Evolutionary conservation across 1,140 invertebrate species (phyloP).

Genomic region (Penaeus vannamei): DNA sequence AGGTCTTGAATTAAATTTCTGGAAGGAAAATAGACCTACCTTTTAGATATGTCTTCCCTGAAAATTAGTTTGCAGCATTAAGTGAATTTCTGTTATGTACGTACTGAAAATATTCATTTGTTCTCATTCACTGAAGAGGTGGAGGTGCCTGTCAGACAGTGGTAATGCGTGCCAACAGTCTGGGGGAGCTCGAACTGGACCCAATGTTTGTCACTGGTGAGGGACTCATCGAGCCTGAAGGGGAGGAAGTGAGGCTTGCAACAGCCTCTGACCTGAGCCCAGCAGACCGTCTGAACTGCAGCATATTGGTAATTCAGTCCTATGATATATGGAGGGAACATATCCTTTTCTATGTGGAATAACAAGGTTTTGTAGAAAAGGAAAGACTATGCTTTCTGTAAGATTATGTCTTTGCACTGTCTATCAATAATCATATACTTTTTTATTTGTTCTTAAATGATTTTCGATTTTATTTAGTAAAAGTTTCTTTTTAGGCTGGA

Average conservation of each 20-base stretch:
- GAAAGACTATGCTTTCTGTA: too few species aligned
- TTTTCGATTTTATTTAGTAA: not conserved
- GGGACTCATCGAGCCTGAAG: constrained; percentile 21
- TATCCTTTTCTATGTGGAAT: not conserved
- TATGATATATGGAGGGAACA: not conserved
- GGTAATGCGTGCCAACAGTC: constrained; percentile 49
- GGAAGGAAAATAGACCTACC: too few species aligned
- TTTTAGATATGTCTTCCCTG: too few species aligned
- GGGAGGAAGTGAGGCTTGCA: constrained; percentile 9
- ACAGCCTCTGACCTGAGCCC: not conserved
- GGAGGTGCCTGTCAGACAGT: constrained; percentile 33
- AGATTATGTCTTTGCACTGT: too few species aligned
- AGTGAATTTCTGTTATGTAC: not conserved
- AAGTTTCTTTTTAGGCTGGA: not conserved
- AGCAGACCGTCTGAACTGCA: not conserved
- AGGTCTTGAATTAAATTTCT: too few species aligned
- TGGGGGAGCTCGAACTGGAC: constrained; percentile 45
- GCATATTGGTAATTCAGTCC: too few species aligned
- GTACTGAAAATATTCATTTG: not conserved
- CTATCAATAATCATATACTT: too few species aligned
- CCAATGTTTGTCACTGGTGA: constrained; percentile 46
- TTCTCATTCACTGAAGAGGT: not conserved
- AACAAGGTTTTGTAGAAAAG: not conserved
- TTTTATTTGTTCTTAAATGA: not conserved
- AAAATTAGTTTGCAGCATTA: too few species aligned